phyloP scores from a whole-genome alignment of 2,888 invertebrate species.

The Platycnemis pennipes region DNA sequence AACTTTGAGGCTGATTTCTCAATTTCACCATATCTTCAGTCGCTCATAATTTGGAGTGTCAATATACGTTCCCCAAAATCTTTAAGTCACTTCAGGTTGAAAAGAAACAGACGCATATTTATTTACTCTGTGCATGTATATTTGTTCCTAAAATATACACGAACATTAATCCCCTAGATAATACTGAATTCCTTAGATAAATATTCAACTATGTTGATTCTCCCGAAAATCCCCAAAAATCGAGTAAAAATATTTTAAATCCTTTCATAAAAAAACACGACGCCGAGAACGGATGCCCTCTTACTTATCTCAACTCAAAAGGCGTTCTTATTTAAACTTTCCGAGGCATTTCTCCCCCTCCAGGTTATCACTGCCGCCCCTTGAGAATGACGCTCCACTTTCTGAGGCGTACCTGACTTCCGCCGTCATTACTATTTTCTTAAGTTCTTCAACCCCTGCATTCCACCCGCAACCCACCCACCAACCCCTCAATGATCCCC shows the following conservation, averaged over 20 bases:
- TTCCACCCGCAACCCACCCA: background rate
- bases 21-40: too few relatives aligned
- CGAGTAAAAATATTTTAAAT: background rate
- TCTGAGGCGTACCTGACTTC: constrained; percentile 3
- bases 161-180: background rate
- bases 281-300: too few relatives aligned
- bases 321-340: constrained; percentile 61
- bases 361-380: background rate
- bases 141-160: background rate
- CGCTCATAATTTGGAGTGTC: too few relatives aligned
- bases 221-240: background rate
- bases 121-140: too few relatives aligned
- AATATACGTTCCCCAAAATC: too few relatives aligned
- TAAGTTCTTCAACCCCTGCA: constrained; percentile 23
- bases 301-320: background rate
- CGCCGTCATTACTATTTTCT: constrained; percentile 23
- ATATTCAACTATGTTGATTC: background rate
- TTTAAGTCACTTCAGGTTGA: too few relatives aligned
- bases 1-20: too few relatives aligned
- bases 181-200: background rate
- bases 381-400: background rate
- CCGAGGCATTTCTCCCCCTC: background rate
- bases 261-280: background rate
- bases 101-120: too few relatives aligned
- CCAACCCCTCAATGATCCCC: background rate